phyloP scores from a whole-genome alignment of 2,888 invertebrate species.

The Galerucella calmariensis region DNA sequence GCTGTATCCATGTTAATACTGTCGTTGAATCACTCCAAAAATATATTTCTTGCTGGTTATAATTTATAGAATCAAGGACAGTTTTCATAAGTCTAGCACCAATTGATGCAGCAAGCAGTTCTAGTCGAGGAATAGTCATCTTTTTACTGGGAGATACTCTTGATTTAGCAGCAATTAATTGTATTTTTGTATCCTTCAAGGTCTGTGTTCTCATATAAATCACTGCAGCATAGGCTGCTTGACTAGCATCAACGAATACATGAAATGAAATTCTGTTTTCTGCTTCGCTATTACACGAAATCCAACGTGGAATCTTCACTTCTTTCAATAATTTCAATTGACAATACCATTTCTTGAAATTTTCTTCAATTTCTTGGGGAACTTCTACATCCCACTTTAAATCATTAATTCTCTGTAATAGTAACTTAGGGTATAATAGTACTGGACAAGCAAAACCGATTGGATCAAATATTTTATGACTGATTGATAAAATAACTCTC shows the following conservation, averaged over 20 bases:
- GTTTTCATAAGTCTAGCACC: background rate
- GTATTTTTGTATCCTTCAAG: too few species aligned
- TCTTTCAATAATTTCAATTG: background rate
- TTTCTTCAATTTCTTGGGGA: background rate
- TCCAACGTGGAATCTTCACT: background rate
- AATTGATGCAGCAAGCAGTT: background rate
- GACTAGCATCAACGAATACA: too few species aligned
- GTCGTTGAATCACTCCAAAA: background rate
- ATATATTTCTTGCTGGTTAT: background rate
- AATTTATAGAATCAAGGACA: background rate
- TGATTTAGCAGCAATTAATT: background rate
- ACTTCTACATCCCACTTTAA: background rate
- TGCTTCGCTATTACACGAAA: background rate
- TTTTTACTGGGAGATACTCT: background rate
- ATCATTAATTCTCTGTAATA: background rate
- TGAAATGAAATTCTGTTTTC: background rate
- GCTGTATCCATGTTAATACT: background rate
- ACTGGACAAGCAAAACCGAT: slow-evolving; percentile 11
- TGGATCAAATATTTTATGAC: slow-evolving; percentile 14
- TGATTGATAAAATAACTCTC: background rate
- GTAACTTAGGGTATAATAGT: background rate
- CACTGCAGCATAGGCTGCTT: too few species aligned
- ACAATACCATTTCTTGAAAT: background rate
- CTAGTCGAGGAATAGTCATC: background rate
- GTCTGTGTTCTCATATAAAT: too few species aligned